Evolutionary conservation across 1,140 invertebrate species (phyloP), one percentile per base, ranked within the genome.

Genomic region (Hyphantria cunea): DNA sequence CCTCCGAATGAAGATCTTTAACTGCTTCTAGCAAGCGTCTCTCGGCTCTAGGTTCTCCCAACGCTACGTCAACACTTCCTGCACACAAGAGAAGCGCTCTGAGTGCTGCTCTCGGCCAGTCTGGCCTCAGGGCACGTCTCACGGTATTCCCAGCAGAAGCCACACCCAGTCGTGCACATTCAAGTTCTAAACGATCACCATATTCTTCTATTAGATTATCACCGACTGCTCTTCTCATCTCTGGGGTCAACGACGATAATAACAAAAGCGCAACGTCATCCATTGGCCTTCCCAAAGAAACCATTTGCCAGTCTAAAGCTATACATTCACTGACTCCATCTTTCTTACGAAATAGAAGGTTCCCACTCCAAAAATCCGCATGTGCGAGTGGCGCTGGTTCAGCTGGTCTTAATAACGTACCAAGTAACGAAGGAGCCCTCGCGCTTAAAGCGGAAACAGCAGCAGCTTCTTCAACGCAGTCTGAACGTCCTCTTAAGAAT

Each of bases 221-320:
- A 0, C 93, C 94, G 65, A 94, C 91, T 11, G 92, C 74, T 25
- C 95, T 92, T 17, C 95, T 90, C 48, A 95, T 76, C 72, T 95
- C 93, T 0, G 95, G 94, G 0, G 95, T 93, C 25, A 96, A 86
- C 0, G 95, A 96, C 59, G 95, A 96, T n/a, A 96, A 92, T 3
- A 96, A 80, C n/a, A 96, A 85, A 15, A 96, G 80, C 0, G 96
- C 95, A 0, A 96, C 90, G 78, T 96, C 96, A 73, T 96, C 96
- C 84, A 89, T 91, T 31, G 83, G 91, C 66, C 90, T 89, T 54
- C 95, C 95, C 62, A 95, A 93, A 0, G 95, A 95, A 51, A 96
- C 94, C 95, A 96, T 96, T 91, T 96, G 95, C 95, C 95, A 96
- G 78, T 96, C 95, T 12, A 96, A 82, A 14, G 96, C 94, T 14